These are phyloP conservation scores for Tachypleus tridentatus DNA, from an alignment of 1,140 invertebrate genomes.

Conservation along the genomic window DNA sequence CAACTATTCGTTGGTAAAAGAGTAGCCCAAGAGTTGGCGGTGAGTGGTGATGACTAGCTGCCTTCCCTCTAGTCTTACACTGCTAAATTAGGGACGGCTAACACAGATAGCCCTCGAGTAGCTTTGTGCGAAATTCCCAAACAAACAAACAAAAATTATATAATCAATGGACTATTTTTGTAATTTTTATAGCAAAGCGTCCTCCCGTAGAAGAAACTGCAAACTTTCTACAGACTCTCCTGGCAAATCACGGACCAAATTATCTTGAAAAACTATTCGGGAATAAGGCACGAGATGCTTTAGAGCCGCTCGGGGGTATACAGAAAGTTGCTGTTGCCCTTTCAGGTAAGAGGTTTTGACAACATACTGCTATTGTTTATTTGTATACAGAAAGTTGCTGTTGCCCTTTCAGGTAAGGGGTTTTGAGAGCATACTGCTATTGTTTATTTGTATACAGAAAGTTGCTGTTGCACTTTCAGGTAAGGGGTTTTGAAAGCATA, in stretches of 20 bases:
- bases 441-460: constrained; percentile 80
- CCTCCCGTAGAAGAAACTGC: constrained; percentile 92
- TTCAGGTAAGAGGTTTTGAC: constrained; percentile 51
- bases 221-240: constrained; percentile 79
- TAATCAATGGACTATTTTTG: no score
- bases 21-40: no score
- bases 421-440: no score
- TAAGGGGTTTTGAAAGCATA: constrained; percentile 34
- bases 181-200: constrained; percentile 57
- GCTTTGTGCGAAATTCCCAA: no score
- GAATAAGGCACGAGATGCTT: constrained; percentile 76
- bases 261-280: constrained; percentile 93
- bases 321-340: constrained; percentile 88
- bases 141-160: no score
- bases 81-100: no score
- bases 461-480: constrained; percentile 89
- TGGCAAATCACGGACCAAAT: constrained; percentile 88
- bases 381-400: constrained; percentile 84
- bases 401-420: constrained; percentile 78
- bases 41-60: no score
- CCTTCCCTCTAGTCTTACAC: no score
- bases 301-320: constrained; percentile 78
- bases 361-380: no score
- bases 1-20: no score
- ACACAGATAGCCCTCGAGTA: no score